Conservation (phyloP, 2,113 vertebrate genomes). For the Proterorhinus semilunaris region DNA sequence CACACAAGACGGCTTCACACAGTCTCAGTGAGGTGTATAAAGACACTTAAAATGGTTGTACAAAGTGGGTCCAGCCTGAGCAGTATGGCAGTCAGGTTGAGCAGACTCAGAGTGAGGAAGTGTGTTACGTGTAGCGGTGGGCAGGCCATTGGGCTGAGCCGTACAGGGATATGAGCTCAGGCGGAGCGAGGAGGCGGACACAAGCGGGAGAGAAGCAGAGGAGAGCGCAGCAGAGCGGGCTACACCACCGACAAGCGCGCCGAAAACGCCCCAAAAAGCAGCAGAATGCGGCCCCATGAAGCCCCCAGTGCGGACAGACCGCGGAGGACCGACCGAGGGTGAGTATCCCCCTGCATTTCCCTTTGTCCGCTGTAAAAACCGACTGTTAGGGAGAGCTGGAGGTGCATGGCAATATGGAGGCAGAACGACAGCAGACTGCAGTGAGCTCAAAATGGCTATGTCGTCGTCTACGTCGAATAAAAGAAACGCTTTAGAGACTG, state of each 20-base stretch:
- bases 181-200: conserved; percentile 63
- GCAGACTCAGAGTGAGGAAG: conserved; percentile 60
- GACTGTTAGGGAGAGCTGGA: conserved; percentile 1
- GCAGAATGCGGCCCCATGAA: conserved; percentile 35
- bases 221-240: background rate
- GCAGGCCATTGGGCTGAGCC: conserved; percentile 65
- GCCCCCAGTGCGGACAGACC: conserved; percentile 29
- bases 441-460: conserved; percentile 81
- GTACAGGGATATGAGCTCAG: conserved; percentile 64
- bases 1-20: too few relatives aligned
- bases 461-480: conserved; percentile 59
- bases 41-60: too few relatives aligned
- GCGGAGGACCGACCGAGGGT: conserved; percentile 63
- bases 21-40: too few relatives aligned
- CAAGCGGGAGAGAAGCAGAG: conserved; percentile 41
- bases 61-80: background rate
- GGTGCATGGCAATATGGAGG: conserved; percentile 78
- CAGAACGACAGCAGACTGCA: conserved; percentile 67
- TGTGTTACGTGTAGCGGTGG: conserved; percentile 68
- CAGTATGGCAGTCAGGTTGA: conserved; percentile 11
- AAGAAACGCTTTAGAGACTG: conserved; percentile 3
- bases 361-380: conserved; percentile 33
- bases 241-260: conserved; percentile 22
- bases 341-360: conserved; percentile 58
- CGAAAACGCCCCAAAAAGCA: conserved; percentile 38